Percentiles rank a stretch among this genome's conserved stretches.
Evolutionary conservation across 2,888 invertebrate genomes (phyloP).

Genomic region (Argyra leucocephala): DNA sequence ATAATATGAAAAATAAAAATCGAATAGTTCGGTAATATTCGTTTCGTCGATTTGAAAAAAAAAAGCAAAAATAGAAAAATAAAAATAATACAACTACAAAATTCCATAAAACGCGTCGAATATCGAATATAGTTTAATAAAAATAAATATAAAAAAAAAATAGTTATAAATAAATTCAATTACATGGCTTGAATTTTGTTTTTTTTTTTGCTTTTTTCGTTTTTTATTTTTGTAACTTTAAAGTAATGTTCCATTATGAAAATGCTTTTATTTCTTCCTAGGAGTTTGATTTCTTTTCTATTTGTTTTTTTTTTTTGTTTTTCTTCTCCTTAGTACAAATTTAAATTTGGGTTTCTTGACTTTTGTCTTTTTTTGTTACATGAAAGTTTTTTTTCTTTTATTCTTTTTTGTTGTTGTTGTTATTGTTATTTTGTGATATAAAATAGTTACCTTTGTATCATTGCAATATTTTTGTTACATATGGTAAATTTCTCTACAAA

Average conservation of each 20-base stretch:
- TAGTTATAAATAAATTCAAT: constrained; percentile 1
- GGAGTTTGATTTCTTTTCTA: background rate
- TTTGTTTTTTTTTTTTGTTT: background rate
- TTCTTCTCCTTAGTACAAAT: background rate
- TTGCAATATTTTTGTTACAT: background rate
- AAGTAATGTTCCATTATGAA: background rate
- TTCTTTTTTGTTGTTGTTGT: background rate
- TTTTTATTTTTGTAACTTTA: background rate
- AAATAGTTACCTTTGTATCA: background rate
- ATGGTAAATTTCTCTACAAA: background rate
- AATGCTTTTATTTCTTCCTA: constrained; percentile 4
- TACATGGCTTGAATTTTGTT: background rate
- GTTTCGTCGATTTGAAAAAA: background rate
- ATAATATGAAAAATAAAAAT: background rate
- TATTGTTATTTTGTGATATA: background rate
- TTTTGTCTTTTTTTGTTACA: background rate
- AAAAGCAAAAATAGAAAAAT: background rate
- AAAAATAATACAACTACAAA: background rate
- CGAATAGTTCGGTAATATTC: background rate
- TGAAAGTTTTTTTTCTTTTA: background rate
- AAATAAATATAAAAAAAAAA: background rate
- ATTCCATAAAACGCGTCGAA: constrained; percentile 6
- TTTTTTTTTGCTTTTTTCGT: background rate
- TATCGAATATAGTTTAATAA: background rate
- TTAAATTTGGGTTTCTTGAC: background rate